Base-by-base conservation (phyloP, 2,113 vertebrate genomes). In the Sigmodon hispidus region DNA sequence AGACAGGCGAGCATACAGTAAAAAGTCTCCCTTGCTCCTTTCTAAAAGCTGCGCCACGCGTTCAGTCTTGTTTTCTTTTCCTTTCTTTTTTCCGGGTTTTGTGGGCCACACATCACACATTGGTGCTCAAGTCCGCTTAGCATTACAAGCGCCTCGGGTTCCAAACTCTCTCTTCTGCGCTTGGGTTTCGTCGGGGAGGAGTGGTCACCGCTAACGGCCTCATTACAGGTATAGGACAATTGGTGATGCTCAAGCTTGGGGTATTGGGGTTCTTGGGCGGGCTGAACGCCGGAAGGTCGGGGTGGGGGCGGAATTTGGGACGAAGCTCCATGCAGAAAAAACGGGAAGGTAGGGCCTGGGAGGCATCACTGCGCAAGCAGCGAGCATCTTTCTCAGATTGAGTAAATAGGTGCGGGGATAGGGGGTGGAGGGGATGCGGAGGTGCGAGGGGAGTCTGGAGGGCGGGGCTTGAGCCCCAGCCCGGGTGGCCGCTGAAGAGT, bases 181-280 rank as follows among this genome's bases (percentile, higher is more conserved):
- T n/a, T 55, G 34, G 29, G n/a, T 77, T 69, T 63, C 5, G 40
- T 4, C 6, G 31, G 50, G 65, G 65, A n/a, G 84, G 22, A 10
- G 7, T 12, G n/a, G 87, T 93, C 85, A 50, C 36, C 69, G 52
- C 40, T 34, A 16, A 40, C 65, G 2, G 21, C 16, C 59, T 29
- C 70, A 13, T 31, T 29, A 43, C 16, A 15, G 43, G 36, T 87
- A 55, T 52, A 79, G 0, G 61, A 57, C 65, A 3, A 55, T 59
- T 8, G 83, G 22, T 16, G 3, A 34, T 26, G 13, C 9, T 2
- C 0, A 1, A 26, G 92, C 2, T 26, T 11, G 26, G 1, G 1
- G n/a, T n/a, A n/a, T n/a, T n/a, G 59, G 65, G 29, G 48, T 63
- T 24, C 0, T 2, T 0, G 63, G 4, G 13, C 57, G 3, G 21